A percentile compares a stretch with the other conserved stretches of the same genome.
These are phyloP conservation scores for Zaprionus ghesquierei DNA, from an alignment of 1,140 invertebrate species.

Conservation along the genomic window DNA sequence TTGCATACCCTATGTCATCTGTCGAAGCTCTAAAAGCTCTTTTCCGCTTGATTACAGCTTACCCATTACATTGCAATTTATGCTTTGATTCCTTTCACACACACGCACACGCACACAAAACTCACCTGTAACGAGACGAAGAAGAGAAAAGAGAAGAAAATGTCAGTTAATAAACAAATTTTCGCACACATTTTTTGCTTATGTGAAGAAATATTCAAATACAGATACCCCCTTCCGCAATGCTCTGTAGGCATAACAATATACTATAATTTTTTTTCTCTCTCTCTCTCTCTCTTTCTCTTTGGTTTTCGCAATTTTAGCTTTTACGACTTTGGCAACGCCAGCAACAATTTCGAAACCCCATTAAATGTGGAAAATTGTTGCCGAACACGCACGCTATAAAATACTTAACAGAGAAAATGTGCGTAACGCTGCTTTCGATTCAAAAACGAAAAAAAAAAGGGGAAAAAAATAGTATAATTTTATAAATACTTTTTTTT, in stretches of 20 bases:
- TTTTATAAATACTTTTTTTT: not conserved
- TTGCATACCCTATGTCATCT: not conserved
- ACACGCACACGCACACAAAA: not conserved
- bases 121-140: slow-evolving; percentile 42
- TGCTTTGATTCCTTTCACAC: not conserved
- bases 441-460: not conserved
- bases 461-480: not conserved
- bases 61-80: slow-evolving; percentile 14
- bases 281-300: not conserved
- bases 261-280: slow-evolving; percentile 20
- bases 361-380: slow-evolving; percentile 58
- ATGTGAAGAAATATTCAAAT: not conserved
- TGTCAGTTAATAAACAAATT: slow-evolving; percentile 16
- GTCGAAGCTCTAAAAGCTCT: slow-evolving; percentile 15
- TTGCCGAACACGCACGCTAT: slow-evolving; percentile 60
- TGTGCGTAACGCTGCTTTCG: slow-evolving; percentile 53
- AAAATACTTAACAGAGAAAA: slow-evolving; percentile 47
- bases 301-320: slow-evolving; percentile 30
- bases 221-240: slow-evolving; percentile 1
- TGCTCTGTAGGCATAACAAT: slow-evolving; percentile 32
- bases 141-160: not conserved
- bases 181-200: not conserved
- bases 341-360: slow-evolving; percentile 59
- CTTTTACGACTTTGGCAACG: slow-evolving; percentile 69
- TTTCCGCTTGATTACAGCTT: slow-evolving; percentile 8